phyloP scores from a whole-genome alignment of 2,113 vertebrate species.

The Oryzias javanicus region DNA sequence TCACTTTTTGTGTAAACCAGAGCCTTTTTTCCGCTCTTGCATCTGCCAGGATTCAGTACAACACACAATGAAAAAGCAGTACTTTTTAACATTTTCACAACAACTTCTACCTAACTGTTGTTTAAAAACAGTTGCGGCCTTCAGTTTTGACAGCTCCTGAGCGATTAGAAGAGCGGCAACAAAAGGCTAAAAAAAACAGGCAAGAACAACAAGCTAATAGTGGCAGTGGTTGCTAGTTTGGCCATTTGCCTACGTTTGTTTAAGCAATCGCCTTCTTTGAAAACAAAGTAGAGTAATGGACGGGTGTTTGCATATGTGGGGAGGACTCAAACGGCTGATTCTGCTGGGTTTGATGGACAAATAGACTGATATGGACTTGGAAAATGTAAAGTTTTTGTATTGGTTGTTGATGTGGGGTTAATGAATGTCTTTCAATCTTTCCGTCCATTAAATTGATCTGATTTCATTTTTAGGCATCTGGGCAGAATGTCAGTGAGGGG shows the following conservation, averaged over 20 bases:
- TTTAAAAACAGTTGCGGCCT: background rate
- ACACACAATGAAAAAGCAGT: too few relatives aligned
- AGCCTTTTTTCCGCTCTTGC: too few relatives aligned
- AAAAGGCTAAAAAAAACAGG: background rate
- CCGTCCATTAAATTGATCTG: background rate
- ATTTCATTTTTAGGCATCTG: conserved; percentile 79
- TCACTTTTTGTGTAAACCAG: too few relatives aligned
- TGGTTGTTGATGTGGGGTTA: background rate
- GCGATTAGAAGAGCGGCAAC: background rate
- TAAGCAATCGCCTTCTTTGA: conserved; percentile 51
- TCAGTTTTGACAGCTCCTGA: background rate
- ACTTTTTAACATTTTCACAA: too few relatives aligned
- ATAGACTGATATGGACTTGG: conserved; percentile 18
- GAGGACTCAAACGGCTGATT: conserved; percentile 65
- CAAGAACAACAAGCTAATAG: background rate
- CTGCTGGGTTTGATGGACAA: conserved; percentile 20
- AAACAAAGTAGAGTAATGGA: conserved; percentile 68
- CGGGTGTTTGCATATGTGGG: conserved; percentile 66
- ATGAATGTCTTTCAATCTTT: background rate
- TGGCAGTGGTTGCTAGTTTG: conserved; percentile 26
- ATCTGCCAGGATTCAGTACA: too few relatives aligned
- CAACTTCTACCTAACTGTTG: too few relatives aligned
- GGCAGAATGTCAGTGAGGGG: conserved; percentile 98
- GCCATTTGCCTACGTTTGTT: conserved; percentile 70
- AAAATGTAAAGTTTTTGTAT: background rate